Percentiles rank a stretch among this genome's conserved stretches.
phyloP scores from a whole-genome alignment of 2,888 invertebrate species.

The Athalia rosae region DNA sequence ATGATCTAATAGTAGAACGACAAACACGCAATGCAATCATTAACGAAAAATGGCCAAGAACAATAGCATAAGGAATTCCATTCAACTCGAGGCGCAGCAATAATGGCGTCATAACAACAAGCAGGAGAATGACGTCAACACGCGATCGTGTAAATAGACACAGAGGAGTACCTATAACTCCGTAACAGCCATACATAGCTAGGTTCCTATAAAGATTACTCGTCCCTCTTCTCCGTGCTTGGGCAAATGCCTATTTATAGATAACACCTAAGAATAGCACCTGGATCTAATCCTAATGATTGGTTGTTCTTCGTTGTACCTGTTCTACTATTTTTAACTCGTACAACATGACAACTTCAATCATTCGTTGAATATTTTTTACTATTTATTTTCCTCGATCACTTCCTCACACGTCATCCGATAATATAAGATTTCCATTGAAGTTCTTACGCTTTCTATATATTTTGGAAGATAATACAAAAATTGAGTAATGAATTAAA shows the following conservation, averaged over 20 bases:
- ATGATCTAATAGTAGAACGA: too few relatives aligned
- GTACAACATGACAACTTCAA: too few relatives aligned
- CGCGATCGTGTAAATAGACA: background rate
- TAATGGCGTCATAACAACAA: slow-evolving; percentile 20
- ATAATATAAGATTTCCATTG: too few relatives aligned
- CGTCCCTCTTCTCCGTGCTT: background rate
- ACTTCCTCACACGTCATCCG: too few relatives aligned
- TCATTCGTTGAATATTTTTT: too few relatives aligned
- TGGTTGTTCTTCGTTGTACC: slow-evolving; percentile 2
- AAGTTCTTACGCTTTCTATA: too few relatives aligned
- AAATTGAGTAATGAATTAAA: too few relatives aligned
- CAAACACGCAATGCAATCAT: background rate
- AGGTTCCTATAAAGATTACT: slow-evolving; percentile 6
- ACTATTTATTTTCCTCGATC: too few relatives aligned
- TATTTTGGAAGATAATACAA: too few relatives aligned
- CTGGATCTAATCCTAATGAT: slow-evolving; percentile 24
- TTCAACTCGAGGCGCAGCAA: background rate
- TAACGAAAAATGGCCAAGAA: background rate
- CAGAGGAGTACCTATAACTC: background rate
- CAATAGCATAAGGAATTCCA: slow-evolving; percentile 15
- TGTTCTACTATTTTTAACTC: too few relatives aligned
- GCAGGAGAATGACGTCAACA: slow-evolving; percentile 21
- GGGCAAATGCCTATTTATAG: slow-evolving; percentile 24
- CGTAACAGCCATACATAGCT: background rate
- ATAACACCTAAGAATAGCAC: slow-evolving; percentile 13